Evolutionary conservation across 2,888 invertebrate species (phyloP), one percentile per base, ranked within the genome.

Genomic region (Nomada ferruginata): DNA sequence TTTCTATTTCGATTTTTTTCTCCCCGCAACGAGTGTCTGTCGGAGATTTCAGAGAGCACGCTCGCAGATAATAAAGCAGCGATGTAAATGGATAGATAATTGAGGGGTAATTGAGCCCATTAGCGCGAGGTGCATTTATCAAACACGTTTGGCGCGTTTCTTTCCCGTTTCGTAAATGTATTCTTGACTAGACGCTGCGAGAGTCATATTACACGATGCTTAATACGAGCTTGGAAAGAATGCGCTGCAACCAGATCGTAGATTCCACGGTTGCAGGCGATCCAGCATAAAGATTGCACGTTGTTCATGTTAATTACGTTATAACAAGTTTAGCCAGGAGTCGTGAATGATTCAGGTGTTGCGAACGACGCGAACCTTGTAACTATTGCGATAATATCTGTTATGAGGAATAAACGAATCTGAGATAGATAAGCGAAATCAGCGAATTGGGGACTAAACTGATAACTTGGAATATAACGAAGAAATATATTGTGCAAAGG

Each of bases 271-370:
- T 4, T 2, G 36, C 18, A 5, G 26, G 29, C 20, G 20, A 23
- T n/a, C 11, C 47, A 13, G 26, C 29, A 26, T 10, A 15, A 50
- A 9, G 64, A 50, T 18, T 50, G 60, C 60, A 23, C 60, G 60
- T 71, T 71, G 60, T 61, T 71, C 70, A 71, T 71, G 70, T 18
- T 52, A 71, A 71, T 71, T 71, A 71, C 20, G 60, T 47, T n/a
- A 5, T 60, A 70, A 70, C 47, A 59, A 59, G 70, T 20, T 15
- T 36, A 26, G 23, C n/a, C 20, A 47, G 7, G 13, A 9, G n/a
- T 26, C n/a, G 9, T 15, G 47, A 52, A 71, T 71, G 47, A 23
- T 44, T 11, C 44, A 20, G n/a, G 59, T 20, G 50, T 61, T 18
- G 20, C 3, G 20, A 61, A 60, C 15, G 47, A 23, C 26, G 50